Evolutionary conservation across 2,888 invertebrate genomes (phyloP), one percentile per base, ranked within the genome.

Genomic region (Ariolimax columbianus): DNA sequence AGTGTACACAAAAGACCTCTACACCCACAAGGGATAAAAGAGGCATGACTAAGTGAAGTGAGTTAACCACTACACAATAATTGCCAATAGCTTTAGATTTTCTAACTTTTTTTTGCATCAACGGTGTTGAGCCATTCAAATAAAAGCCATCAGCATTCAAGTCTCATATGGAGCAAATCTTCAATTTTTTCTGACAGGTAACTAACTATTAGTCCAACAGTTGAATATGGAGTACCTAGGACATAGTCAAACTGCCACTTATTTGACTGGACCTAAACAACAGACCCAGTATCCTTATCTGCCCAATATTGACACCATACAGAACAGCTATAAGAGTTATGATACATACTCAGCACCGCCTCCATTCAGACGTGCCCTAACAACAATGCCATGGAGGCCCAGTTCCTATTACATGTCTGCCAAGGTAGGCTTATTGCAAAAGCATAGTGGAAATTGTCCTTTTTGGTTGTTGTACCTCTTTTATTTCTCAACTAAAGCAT

Each of bases 251-350:
- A 94, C 93, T 68, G 94, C 93, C 86, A 93, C 93, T 82, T 94
- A 94, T 89, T 91, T 94, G 93, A 94, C 94, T 9, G 94, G 94
- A 63, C 93, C 94, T 17, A 88, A 91, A 79, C 88, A 92, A 70
- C 90, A 90, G 82, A 89, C 91, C 66, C 96, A 92, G 40, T 92
- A 93, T 77, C 51, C 84, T n/a, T 96, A 95, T 70, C 96, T 96
- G 89, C 96, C 96, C n/a, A 95, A 95, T 94, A 95, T 94, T 92
- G 96, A 96, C 94, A 97, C 97, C 91, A 96, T 96, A 97, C 97
- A 93, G 89, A 90, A 91, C 55, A 91, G 92, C 36, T 93, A 91
- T 89, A 93, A 92, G 89, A 89, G 90, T 78, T 92, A 91, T 87
- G 94, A 94, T 86, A 92, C 92, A 33, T 93, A 92, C 87, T 92